Conservation (phyloP, 2,797 vertebrate genomes). For the Microctenopoma stevenorrisi region DNA sequence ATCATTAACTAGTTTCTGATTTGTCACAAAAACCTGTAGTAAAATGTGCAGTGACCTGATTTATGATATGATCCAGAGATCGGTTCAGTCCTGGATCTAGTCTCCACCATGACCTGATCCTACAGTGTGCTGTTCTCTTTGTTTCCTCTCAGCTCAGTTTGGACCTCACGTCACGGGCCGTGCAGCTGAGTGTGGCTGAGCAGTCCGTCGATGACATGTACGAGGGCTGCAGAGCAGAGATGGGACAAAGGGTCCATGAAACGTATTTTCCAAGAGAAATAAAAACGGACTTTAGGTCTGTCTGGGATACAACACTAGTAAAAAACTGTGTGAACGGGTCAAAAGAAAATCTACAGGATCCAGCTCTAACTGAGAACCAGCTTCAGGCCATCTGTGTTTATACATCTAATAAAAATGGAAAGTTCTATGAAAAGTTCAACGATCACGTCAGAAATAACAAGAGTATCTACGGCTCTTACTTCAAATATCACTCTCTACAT, state of each 20-base stretch:
- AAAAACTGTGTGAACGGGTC: neutral
- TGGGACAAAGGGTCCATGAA: neutral
- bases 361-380: conserved; percentile 6
- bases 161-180: neutral
- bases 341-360: fast-evolving
- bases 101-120: no score
- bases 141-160: neutral
- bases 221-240: neutral
- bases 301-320: fast-evolving
- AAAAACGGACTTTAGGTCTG: fast-evolving
- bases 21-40: no score
- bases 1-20: no score
- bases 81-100: no score
- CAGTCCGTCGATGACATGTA: conserved; percentile 42
- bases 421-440: neutral
- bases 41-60: no score
- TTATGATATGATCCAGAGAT: no score
- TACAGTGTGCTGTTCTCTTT: no score
- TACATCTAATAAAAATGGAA: fast-evolving
- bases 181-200: fast-evolving
- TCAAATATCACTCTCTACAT: conserved; percentile 34
- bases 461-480: neutral
- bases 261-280: conserved; percentile 6
- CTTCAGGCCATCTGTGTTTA: conserved; percentile 32
- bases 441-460: neutral